These are phyloP conservation scores for Crossoptilon crossoptilon DNA, from an alignment of 2,797 vertebrate species.

Conservation along the genomic window DNA sequence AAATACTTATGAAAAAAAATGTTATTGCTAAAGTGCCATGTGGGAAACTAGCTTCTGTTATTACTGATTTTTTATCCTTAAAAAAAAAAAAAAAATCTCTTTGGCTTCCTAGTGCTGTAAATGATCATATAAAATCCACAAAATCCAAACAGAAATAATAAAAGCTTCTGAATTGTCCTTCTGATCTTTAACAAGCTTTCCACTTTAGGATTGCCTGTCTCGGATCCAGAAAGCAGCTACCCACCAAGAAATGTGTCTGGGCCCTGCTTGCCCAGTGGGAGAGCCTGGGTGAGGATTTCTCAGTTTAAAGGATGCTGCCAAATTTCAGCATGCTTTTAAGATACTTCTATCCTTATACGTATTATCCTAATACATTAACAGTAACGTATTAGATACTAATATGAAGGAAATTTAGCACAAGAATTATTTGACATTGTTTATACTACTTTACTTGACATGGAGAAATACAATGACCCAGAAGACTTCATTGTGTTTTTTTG, in stretches of 20 bases:
- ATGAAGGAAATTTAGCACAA: neutral
- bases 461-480: slow-evolving; percentile 39
- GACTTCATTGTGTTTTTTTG: neutral
- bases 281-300: neutral
- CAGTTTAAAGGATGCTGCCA: neutral
- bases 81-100: neutral
- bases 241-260: neutral
- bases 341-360: neutral
- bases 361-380: neutral
- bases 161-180: neutral
- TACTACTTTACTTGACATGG: neutral
- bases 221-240: neutral
- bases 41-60: neutral
- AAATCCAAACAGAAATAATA: neutral
- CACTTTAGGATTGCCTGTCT: neutral
- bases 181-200: neutral
- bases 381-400: neutral
- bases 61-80: neutral
- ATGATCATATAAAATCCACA: neutral
- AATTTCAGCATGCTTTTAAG: fast-evolving
- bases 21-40: neutral
- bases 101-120: neutral
- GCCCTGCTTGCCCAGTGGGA: neutral
- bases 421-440: neutral
- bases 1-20: neutral